Evolutionary conservation across 2,113 vertebrate species (phyloP).

Genomic region (Corapipo altera): DNA sequence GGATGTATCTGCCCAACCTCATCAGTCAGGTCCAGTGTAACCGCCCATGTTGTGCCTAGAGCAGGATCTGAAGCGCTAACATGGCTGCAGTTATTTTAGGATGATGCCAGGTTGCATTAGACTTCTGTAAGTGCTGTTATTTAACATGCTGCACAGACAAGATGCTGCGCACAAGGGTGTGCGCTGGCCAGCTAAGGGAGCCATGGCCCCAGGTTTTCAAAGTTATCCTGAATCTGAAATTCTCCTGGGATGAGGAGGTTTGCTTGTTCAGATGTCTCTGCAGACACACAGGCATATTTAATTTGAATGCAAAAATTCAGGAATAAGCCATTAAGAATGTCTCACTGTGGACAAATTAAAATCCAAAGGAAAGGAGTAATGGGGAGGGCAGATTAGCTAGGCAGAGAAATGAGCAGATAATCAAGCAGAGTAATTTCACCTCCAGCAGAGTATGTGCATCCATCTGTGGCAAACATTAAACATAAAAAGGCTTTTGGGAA

Average conservation of each 20-base stretch:
- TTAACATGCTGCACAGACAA: not conserved
- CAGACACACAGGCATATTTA: not conserved
- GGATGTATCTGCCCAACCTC: not conserved
- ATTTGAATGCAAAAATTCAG: not conserved
- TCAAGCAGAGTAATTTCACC: conserved; percentile 28
- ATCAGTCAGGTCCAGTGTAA: not conserved
- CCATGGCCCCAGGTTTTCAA: rapidly evolving
- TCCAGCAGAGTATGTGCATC: conserved; percentile 21
- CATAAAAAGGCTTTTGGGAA: conserved; percentile 5
- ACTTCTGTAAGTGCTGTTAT: not conserved
- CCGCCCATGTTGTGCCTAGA: rapidly evolving
- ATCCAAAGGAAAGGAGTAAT: not conserved
- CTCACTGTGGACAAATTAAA: not conserved
- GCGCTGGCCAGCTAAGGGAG: rapidly evolving
- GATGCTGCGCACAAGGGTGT: rapidly evolving
- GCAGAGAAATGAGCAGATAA: conserved; percentile 41
- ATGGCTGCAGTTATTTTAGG: not conserved
- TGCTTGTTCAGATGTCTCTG: not conserved
- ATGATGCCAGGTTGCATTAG: conserved; percentile 11
- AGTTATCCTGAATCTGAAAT: not conserved
- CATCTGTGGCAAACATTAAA: not conserved
- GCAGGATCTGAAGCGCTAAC: not conserved
- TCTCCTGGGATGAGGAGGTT: not conserved
- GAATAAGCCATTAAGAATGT: not conserved
- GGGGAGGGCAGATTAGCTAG: not conserved